A percentile compares a stretch with the other conserved stretches of the same genome.
These are phyloP conservation scores for Epinephelus coioides DNA, from an alignment of 2,797 vertebrate genomes.

Conservation along the genomic window DNA sequence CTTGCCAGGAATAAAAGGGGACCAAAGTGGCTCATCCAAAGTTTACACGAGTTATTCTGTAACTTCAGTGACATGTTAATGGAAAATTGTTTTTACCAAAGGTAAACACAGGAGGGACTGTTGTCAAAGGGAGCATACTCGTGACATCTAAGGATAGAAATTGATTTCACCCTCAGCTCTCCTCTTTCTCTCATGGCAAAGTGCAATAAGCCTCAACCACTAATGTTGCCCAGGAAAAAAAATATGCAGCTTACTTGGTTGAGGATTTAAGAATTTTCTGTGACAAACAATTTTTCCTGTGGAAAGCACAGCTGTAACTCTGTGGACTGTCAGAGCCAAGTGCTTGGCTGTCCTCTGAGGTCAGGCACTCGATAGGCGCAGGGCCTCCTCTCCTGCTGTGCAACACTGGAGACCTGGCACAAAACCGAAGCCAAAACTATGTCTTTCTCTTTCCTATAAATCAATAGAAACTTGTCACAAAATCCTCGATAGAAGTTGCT, in stretches of 20 bases:
- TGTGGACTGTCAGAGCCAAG: conserved; percentile 55
- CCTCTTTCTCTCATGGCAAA: conserved; percentile 1
- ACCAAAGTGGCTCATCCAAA: conserved; percentile 13
- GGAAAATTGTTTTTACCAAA: conserved; percentile 27
- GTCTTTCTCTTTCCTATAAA: conserved; percentile 25
- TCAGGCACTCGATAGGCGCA: conserved; percentile 68
- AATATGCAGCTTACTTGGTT: conserved; percentile 6
- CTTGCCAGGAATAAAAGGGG: conserved; percentile 6
- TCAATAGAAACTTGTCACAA: conserved; percentile 26
- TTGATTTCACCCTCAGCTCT: background rate
- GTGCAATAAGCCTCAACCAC: background rate
- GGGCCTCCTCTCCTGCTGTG: conserved; percentile 75
- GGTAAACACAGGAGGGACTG: conserved; percentile 30
- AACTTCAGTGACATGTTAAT: conserved; percentile 31
- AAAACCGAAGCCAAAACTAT: conserved; percentile 43
- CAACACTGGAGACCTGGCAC: conserved; percentile 69
- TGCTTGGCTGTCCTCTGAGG: conserved; percentile 67
- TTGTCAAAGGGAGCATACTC: background rate
- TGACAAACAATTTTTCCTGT: conserved; percentile 50
- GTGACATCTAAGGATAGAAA: conserved; percentile 18
- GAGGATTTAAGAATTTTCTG: conserved; percentile 41
- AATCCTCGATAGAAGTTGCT: background rate
- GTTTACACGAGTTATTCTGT: conserved; percentile 47
- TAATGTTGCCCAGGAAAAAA: background rate
- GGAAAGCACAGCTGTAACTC: conserved; percentile 75